Base-by-base conservation (phyloP, 2,113 vertebrate genomes). In the Pterophyllum scalare region DNA sequence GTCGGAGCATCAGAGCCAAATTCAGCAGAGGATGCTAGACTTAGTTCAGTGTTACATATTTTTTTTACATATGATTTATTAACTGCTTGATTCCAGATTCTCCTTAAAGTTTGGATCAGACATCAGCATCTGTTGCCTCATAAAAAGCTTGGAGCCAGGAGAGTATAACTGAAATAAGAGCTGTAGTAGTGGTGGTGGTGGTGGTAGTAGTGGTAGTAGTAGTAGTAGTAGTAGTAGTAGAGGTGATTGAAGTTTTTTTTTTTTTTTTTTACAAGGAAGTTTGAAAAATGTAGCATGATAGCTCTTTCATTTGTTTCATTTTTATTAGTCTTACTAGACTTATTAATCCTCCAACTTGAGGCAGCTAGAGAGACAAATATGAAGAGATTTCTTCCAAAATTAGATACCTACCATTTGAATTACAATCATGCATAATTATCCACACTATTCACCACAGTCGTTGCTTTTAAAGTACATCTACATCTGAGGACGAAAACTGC, bases 31-130 rank as follows among this genome's bases (percentile, higher is more conserved):
- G 67, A 79, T 14, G 24, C 61, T 76, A 40, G 58, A 88, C 17
- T 77, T 24, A 26, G 5, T 81, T 87, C 60, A 54, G 43, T 40
- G 64, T 87, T 62, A 58, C 75, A 56, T 59, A 60, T 81, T 87
- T 91, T 87, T 91, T 67, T 84, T 84, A 75, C 90, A 75, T 56
- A 31, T 38, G n/a, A 72, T 90, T 88, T 77, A 85, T 79, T 75
- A 86, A 88, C 76, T 67, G 67, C 38, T 85, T 67, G 75, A 87
- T 81, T 82, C 59, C 38, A 79, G 67, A 81, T 82, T 87, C 74
- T 76, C 77, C 77, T 79, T 70, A 65, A 72, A 85, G 78, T 80
- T 82, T 6, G 40, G 56, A 87, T 90, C 80, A 87, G 33, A 52
- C 24, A 59, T 67, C 40, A 11, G 59, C 77, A 80, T 83, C 24